A percentile compares a stretch with the other conserved stretches of the same genome.
These are phyloP conservation scores for Microcebus ravelobensis DNA, from an alignment of 2,113 vertebrate genomes.

Conservation along the genomic window DNA sequence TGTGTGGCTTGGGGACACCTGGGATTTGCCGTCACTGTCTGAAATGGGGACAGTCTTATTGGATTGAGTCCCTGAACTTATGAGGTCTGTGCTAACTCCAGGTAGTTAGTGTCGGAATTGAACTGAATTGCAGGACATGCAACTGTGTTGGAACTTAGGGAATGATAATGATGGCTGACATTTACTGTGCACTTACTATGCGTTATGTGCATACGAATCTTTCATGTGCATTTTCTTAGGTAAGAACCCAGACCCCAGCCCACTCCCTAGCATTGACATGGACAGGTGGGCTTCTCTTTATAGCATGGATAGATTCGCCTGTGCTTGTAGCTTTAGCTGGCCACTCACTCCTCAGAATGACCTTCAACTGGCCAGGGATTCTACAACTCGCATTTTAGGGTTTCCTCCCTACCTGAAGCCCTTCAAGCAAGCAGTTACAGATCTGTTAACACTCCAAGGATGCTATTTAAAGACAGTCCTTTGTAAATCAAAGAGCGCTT, in stretches of 20 bases:
- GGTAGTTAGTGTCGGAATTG: neutral
- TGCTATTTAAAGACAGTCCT: constrained; percentile 40
- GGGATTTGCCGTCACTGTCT: neutral
- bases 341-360: neutral
- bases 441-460: constrained; percentile 15
- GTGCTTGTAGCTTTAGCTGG: neutral
- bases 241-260: neutral
- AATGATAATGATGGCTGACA: neutral
- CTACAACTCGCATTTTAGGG: neutral
- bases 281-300: neutral
- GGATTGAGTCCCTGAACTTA: neutral
- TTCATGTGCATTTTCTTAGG: neutral
- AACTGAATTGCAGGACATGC: neutral
- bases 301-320: neutral
- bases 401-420: neutral
- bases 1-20: too few relatives aligned
- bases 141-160: neutral
- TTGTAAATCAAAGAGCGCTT: constrained; percentile 41
- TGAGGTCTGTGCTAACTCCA: neutral
- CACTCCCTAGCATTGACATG: neutral
- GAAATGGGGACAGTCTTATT: neutral
- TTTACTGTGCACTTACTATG: neutral
- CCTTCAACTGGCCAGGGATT: neutral
- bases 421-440: neutral
- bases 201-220: neutral